phyloP scores from a whole-genome alignment of 1,140 invertebrate genomes.

The Cotesia glomerata region DNA sequence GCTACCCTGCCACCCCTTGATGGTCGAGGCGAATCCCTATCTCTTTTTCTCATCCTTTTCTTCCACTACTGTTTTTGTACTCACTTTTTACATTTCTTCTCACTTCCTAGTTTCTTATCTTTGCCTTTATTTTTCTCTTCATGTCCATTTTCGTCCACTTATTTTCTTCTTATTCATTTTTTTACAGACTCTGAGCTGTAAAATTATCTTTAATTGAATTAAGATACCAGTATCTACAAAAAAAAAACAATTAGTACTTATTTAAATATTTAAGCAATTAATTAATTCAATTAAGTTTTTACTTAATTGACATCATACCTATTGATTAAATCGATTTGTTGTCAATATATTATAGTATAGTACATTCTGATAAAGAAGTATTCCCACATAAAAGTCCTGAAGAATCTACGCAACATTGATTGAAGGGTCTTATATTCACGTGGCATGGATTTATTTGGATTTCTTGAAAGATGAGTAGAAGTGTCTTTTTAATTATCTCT shows the following conservation, averaged over 20 bases:
- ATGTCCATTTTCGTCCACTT: neutral
- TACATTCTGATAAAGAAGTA: too few species aligned
- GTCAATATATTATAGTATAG: too few species aligned
- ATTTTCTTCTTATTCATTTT: neutral
- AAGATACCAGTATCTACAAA: neutral
- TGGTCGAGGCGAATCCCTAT: conserved; percentile 2
- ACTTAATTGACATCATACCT: too few species aligned
- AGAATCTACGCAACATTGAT: too few species aligned
- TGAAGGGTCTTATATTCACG: too few species aligned
- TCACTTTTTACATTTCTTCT: conserved; percentile 1
- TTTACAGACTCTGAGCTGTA: neutral
- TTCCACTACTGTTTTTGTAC: neutral
- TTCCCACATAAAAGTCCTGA: too few species aligned
- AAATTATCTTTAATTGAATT: neutral
- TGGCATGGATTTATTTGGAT: too few species aligned
- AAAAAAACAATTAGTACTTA: neutral
- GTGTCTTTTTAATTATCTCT: too few species aligned
- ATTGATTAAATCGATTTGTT: too few species aligned
- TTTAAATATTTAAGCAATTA: neutral
- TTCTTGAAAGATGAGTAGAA: too few species aligned
- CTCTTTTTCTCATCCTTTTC: neutral
- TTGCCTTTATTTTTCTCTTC: conserved; percentile 1
- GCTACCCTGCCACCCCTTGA: neutral
- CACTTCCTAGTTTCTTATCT: neutral
- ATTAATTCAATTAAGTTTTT: too few species aligned